Evolutionary conservation across 2,797 vertebrate species (phyloP), one percentile per base, ranked within the genome.

Genomic region (Gymnodraco acuticeps): DNA sequence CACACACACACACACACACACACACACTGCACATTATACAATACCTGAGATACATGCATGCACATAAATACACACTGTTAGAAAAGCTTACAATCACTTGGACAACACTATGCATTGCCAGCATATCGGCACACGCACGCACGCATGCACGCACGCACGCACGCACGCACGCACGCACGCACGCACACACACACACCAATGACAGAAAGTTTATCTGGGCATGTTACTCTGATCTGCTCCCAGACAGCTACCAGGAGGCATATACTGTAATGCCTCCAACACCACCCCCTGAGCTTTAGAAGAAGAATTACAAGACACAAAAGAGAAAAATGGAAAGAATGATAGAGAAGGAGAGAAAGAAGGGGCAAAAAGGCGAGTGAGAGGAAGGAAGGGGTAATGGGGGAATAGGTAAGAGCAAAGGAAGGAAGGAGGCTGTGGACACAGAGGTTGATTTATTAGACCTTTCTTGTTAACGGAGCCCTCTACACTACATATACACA

Each of bases 401-500:
- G 73, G 81, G 81, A 77, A 75, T 76, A 83, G 90, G 90, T 93
- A 94, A 91, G 92, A 96, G 94, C 90, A 92, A 93, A 95, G 94
- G 92, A 93, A 94, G 93, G 94, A 79, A 94, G 93, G 95, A 77
- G 85, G 76, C 63, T 87, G 89, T 80, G 80, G 88, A 93, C 95
- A 96, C 96, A 97, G 95, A 97, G 94, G 91, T 95, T 97, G 96
- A 98, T 97, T 97, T 97, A 98, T 97, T 97, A 95, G 96, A 97
- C 96, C 96, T 96, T 38, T 96, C 96, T 96, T 96, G 95, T 97
- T 97, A 97, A 96, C 96, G 93, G 96, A 95, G 95, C 92, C 93
- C 93, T 94, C 94, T 94, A 95, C 95, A 94, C 95, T 94, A 95
- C 95, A 94, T 95, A 92, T 93, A 81, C 94, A 84, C 27, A 27